phyloP scores from a whole-genome alignment of 2,113 vertebrate species.

The Tragelaphus buxtoni region DNA sequence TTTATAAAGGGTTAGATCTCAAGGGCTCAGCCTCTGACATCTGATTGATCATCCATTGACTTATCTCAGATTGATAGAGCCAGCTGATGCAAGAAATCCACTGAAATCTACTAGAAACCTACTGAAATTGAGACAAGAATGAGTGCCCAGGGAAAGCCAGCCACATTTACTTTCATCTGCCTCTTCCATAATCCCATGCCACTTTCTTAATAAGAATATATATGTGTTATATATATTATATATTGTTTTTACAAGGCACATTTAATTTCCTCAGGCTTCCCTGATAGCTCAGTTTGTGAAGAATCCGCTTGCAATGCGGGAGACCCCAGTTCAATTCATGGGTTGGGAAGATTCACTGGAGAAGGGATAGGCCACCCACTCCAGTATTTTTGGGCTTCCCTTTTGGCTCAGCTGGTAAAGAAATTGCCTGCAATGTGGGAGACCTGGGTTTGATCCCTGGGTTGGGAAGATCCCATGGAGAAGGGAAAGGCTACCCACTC shows the following conservation, averaged over 20 bases:
- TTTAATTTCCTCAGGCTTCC: not conserved
- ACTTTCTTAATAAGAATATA: not conserved
- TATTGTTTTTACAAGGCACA: not conserved
- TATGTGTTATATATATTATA: not conserved
- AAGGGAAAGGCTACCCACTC: not conserved
- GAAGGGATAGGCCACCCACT: not conserved
- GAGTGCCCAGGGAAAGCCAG: no score
- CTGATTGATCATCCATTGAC: not conserved
- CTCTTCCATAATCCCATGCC: not conserved
- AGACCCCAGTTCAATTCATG: accelerated
- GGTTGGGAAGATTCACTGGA: not conserved
- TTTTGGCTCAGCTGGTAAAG: not conserved
- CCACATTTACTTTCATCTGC: not conserved
- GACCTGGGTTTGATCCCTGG: not conserved
- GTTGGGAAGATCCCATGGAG: not conserved
- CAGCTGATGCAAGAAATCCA: not conserved
- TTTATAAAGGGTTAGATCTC: not conserved
- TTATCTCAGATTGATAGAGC: not conserved
- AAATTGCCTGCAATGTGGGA: not conserved
- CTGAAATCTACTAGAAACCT: not conserved
- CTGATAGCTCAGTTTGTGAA: not conserved
- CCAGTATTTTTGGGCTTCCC: not conserved
- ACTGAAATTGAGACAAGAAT: not conserved
- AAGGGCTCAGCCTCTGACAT: not conserved
- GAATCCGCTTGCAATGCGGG: accelerated